Base-by-base conservation (phyloP, 2,888 invertebrate genomes). In the Andrena hattorfiana region DNA sequence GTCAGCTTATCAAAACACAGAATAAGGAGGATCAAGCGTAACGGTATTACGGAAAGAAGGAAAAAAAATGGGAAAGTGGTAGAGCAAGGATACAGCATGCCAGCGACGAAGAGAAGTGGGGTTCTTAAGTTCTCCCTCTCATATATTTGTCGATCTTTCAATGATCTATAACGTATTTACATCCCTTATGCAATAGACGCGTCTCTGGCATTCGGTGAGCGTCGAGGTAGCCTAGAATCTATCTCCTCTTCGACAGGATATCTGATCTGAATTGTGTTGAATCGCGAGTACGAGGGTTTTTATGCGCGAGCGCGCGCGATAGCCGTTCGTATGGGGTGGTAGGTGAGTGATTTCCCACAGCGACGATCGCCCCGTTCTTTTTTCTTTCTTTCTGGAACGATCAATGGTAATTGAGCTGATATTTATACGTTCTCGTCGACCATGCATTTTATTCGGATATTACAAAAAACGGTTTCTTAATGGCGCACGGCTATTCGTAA, bases 401-500 rank as follows among this genome's bases (percentile, higher is more conserved):
- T 75, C 69, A 70, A 60, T 84, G 79, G 59, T 79, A 70, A 76
- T 78, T 83, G 75, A 84, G 76, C 79, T 73, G 79, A 76, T 80
- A 84, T 84, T 71, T 73, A 28, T 87, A 87, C 74, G 78, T 85
- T 85, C 71, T 87, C 78, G 81, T 92, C 89, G 91, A 89, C 90
- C 92, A 92, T 92, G 91, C 89, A 92, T 89, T 92, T 92, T 92
- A 92, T 92, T 92, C 90, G 91, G 91, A 90, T 92, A 91, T 92
- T 92, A 93, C 92, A 93, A 93, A 92, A 92, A 92, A 84, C 77
- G 91, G 89, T 91, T 89, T 91, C 48, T 81, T 90, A 88, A 89
- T 90, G 91, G 90, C 92, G 91, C 92, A 89, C 90, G 87, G 87
- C 85, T 90, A 88, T 87, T 89, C 74, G 84, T 77, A 86, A 87